phyloP scores from a whole-genome alignment of 2,888 invertebrate genomes.

The Noctua fimbriata region DNA sequence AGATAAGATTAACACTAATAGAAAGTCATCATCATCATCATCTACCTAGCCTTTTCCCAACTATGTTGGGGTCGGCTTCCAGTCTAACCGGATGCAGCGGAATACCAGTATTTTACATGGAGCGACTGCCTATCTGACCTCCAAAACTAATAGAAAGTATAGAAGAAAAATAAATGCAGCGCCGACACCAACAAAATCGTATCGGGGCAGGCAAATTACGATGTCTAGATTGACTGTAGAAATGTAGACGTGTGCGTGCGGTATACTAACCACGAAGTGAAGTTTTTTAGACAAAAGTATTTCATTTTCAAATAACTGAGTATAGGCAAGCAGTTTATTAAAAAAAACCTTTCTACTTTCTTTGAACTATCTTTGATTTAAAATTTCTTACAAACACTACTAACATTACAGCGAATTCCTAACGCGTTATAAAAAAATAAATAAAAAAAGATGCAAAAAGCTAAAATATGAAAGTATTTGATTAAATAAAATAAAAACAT shows the following conservation, averaged over 20 bases:
- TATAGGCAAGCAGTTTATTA: neutral
- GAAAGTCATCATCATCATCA: too few relatives aligned
- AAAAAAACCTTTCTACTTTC: neutral
- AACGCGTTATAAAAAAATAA: too few relatives aligned
- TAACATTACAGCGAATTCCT: too few relatives aligned
- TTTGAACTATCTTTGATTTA: neutral
- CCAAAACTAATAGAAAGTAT: neutral
- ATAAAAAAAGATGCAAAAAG: too few relatives aligned
- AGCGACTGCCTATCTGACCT: too few relatives aligned
- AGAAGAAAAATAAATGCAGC: neutral
- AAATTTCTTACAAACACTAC: too few relatives aligned
- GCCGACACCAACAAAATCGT: neutral
- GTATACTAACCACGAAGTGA: neutral
- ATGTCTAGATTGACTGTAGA: neutral
- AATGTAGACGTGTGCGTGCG: neutral
- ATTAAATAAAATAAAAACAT: constrained; percentile 50
- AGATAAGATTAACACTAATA: neutral
- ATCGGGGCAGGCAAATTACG: neutral
- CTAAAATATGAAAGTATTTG: neutral
- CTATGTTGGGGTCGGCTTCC: too few relatives aligned
- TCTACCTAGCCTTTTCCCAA: too few relatives aligned
- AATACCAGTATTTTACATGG: too few relatives aligned
- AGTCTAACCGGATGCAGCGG: too few relatives aligned
- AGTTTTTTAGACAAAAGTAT: neutral
- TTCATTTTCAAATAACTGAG: neutral